These are phyloP conservation scores for Trichomalopsis sarcophagae DNA, from an alignment of 1,140 invertebrate genomes.

Conservation along the genomic window DNA sequence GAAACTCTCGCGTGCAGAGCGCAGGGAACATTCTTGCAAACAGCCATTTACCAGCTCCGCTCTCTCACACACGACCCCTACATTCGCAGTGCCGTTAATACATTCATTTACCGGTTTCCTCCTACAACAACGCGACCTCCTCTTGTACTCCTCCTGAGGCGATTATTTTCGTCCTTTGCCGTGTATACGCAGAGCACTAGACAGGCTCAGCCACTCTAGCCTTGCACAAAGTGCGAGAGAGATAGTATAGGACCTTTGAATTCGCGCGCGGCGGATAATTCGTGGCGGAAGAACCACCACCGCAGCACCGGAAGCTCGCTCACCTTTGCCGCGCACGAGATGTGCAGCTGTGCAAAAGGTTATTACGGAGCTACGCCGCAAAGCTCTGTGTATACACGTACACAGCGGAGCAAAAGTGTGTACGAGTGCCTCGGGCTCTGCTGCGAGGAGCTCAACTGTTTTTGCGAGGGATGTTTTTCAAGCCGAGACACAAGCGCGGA, in stretches of 20 bases:
- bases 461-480: neutral
- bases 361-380: neutral
- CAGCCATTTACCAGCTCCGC: neutral
- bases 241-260: slow-evolving; percentile 19
- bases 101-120: neutral
- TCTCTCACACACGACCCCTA: neutral
- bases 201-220: too few species aligned
- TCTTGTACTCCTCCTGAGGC: neutral
- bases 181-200: too few species aligned
- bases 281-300: slow-evolving; percentile 37
- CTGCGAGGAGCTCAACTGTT: neutral
- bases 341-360: slow-evolving; percentile 29
- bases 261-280: slow-evolving; percentile 24
- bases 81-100: neutral
- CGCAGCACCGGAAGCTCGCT: slow-evolving; percentile 2
- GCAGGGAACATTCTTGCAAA: neutral
- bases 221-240: neutral
- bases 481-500: neutral
- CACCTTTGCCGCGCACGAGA: neutral
- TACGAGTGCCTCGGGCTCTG: neutral
- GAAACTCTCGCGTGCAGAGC: neutral
- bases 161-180: slow-evolving; percentile 25
- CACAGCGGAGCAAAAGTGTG: neutral
- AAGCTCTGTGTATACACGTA: neutral
- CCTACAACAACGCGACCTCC: neutral